A percentile compares a stretch with the other conserved stretches of the same genome.
Evolutionary conservation across 2,797 vertebrate species (phyloP).

Genomic region (Phataginus tricuspis): DNA sequence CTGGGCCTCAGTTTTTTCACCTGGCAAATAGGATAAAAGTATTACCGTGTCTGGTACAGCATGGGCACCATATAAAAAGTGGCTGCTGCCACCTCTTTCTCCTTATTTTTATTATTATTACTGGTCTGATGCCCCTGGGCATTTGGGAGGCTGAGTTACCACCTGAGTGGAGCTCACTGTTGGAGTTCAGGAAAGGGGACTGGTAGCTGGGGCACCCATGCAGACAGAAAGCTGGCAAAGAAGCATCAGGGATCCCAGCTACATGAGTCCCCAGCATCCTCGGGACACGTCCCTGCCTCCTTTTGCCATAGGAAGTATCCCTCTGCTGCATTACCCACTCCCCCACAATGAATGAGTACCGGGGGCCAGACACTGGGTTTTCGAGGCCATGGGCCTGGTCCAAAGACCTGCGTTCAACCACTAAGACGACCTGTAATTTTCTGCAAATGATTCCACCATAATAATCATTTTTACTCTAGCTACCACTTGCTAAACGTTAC

Average conservation of each 20-base stretch:
- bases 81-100: background rate
- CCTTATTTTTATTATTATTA: background rate
- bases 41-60: background rate
- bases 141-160: background rate
- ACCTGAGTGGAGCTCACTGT: background rate
- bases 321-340: no score
- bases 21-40: background rate
- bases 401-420: background rate
- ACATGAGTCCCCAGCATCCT: background rate
- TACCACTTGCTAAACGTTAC: background rate
- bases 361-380: fast-evolving
- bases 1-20: conserved; percentile 45
- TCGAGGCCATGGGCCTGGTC: background rate
- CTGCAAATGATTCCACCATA: background rate
- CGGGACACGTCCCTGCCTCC: fast-evolving
- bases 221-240: background rate
- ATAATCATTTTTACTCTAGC: background rate
- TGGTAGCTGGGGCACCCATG: fast-evolving
- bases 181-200: background rate
- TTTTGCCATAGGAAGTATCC: background rate
- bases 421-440: background rate
- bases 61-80: fast-evolving
- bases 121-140: background rate
- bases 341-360: background rate
- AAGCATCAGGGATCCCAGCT: background rate